Evolutionary conservation across 2,797 vertebrate genomes (phyloP), one percentile per base, ranked within the genome.

Genomic region (Enteromius afrohamiltoni): DNA sequence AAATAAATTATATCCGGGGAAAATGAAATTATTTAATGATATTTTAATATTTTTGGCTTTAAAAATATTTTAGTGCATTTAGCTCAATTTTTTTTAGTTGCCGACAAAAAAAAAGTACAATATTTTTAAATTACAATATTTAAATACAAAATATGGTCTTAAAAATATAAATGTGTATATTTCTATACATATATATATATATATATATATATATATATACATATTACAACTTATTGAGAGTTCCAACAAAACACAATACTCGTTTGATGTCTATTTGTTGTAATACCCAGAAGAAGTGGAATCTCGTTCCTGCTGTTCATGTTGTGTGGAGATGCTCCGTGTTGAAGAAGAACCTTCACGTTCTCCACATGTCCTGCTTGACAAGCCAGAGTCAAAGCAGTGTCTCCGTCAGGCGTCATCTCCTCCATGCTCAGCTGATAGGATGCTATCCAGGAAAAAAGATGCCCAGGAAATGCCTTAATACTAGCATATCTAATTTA

Each of bases 271-370:
- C 4, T 42, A 1, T 51, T 19, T 74, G 3, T 21, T 51, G 67
- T 75, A 37, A 89, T 96, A 97, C 95, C 96, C 0, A 96, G 89
- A 37, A 97, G 91, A 87, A 98, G 94, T 16, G 96, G 94, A 1
- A 94, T 94, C 91, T 97, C 95, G 75, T 95, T 95, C 91, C 88
- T 95, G 87, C 91, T 88, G 88, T 96, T 97, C 85, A 92, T 94
- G 86, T 92, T 96, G 86, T 96, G 95, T 2, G 95, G 94, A 83
- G 94, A 96, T 8, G 96, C 93, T 37, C 93, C 92, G 7, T 95
- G 95, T 84, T 94, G 91, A 85, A 97, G 89, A 77, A 97, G 93
- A 0, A 92, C 88, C 64, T 8, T 91, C 17, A 95, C 90, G 0
- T 96, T 96, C 77, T 95, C 93, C 87, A 92, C 86, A 67, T 89